phyloP scores from a whole-genome alignment of 92 coral and sea anemone genomes.

The Blastomussa wellsi region DNA sequence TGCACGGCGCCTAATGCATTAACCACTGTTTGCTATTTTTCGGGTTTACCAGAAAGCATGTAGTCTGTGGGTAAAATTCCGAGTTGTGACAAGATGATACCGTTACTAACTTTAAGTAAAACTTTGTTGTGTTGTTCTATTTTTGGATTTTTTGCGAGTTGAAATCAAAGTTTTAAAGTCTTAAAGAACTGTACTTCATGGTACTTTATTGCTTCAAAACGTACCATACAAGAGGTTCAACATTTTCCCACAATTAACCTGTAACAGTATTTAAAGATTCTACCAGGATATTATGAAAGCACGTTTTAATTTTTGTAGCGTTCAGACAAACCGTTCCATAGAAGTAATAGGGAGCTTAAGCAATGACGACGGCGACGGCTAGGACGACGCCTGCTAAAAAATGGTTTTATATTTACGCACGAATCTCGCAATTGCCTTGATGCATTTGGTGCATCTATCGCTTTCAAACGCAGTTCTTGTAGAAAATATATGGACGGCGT shows the following conservation, averaged over 20 bases:
- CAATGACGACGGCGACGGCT: too few species aligned
- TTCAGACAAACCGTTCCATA: too few species aligned
- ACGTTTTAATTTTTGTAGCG: background rate
- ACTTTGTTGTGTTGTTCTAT: background rate
- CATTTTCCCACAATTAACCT: background rate
- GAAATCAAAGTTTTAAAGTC: background rate
- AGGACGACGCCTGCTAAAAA: too few species aligned
- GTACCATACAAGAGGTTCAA: background rate
- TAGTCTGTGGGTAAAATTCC: background rate
- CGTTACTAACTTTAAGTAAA: too few species aligned
- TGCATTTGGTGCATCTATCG: too few species aligned
- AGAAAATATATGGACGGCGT: too few species aligned
- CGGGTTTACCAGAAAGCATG: too few species aligned
- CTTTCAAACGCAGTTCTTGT: too few species aligned
- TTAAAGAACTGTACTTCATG: background rate
- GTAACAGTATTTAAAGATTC: background rate
- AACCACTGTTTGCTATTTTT: background rate
- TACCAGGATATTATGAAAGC: background rate
- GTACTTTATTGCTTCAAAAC: background rate
- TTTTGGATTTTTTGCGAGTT: background rate
- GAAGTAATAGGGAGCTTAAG: too few species aligned
- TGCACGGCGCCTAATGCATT: background rate
- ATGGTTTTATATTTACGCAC: too few species aligned
- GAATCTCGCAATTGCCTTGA: too few species aligned
- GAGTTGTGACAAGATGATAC: background rate